Evolutionary conservation across 2,797 vertebrate genomes (phyloP).

Genomic region (Knipowitschia caucasica): DNA sequence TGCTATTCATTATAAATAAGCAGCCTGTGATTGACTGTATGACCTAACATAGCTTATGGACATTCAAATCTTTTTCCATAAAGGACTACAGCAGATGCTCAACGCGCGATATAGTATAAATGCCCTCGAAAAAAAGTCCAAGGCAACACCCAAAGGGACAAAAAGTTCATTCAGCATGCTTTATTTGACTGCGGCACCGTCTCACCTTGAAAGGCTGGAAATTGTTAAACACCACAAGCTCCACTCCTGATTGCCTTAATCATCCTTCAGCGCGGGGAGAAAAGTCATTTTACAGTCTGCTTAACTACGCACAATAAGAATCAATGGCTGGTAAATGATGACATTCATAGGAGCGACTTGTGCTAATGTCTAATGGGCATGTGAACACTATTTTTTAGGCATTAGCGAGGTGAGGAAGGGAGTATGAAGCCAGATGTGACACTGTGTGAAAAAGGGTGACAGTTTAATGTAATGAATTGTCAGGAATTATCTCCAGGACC

Average conservation of each 20-base stretch:
- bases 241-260: constrained; percentile 51
- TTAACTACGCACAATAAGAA: constrained; percentile 58
- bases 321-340: constrained; percentile 57
- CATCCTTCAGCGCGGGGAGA: constrained; percentile 34
- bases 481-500: constrained; percentile 27
- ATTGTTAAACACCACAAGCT: constrained; percentile 38
- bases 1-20: background rate
- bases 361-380: constrained; percentile 51
- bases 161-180: constrained; percentile 18
- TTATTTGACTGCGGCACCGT: constrained; percentile 25
- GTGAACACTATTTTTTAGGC: constrained; percentile 53
- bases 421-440: constrained; percentile 50
- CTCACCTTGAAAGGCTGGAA: constrained; percentile 51
- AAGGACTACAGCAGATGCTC: background rate
- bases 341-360: constrained; percentile 48
- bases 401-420: constrained; percentile 51
- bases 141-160: constrained; percentile 18
- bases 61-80: background rate
- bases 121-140: constrained; percentile 7
- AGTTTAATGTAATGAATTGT: constrained; percentile 29
- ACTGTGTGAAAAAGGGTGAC: constrained; percentile 36
- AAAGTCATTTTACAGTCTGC: constrained; percentile 60
- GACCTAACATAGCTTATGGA: background rate
- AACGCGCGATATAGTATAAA: constrained; percentile 14
- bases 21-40: background rate